Percentiles rank a stretch among this genome's conserved stretches.
Evolutionary conservation across 2,888 invertebrate genomes (phyloP).

Genomic region (Reticulitermes lucifugus): DNA sequence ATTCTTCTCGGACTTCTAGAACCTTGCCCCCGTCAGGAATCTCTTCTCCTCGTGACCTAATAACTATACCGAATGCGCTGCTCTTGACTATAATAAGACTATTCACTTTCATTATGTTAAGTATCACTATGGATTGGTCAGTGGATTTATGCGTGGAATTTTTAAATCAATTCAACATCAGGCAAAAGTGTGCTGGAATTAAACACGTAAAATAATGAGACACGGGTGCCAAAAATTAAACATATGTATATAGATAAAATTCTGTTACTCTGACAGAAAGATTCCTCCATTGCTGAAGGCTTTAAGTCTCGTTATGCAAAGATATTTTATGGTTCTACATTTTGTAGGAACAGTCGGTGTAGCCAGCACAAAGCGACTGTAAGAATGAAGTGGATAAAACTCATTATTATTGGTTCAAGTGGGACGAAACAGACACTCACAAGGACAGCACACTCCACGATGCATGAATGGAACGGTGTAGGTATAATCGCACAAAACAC

Average conservation of each 20-base stretch:
- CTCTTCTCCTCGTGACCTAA: no score
- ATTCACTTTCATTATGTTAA: no score
- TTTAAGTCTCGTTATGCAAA: slow-evolving; percentile 11
- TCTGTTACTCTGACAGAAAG: background rate
- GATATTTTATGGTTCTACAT: background rate
- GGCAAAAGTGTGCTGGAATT: no score
- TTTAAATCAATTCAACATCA: no score
- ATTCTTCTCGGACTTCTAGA: no score
- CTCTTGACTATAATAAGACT: no score
- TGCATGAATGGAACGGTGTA: background rate
- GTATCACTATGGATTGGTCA: no score
- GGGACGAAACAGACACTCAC: slow-evolving; percentile 22
- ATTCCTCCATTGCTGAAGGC: no score
- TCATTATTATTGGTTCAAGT: slow-evolving; percentile 39
- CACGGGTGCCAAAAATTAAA: background rate
- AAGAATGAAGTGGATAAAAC: background rate
- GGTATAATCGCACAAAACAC: background rate
- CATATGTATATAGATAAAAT: background rate
- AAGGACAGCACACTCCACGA: background rate
- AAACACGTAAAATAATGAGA: no score
- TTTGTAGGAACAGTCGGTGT: slow-evolving; percentile 2
- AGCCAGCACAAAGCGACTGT: background rate
- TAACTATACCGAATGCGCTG: no score
- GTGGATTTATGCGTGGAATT: no score
- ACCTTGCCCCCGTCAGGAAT: no score